A percentile compares a stretch with the other conserved stretches of the same genome.
These are phyloP conservation scores for Odontesthes bonariensis DNA, from an alignment of 2,113 vertebrate genomes.

Conservation along the genomic window DNA sequence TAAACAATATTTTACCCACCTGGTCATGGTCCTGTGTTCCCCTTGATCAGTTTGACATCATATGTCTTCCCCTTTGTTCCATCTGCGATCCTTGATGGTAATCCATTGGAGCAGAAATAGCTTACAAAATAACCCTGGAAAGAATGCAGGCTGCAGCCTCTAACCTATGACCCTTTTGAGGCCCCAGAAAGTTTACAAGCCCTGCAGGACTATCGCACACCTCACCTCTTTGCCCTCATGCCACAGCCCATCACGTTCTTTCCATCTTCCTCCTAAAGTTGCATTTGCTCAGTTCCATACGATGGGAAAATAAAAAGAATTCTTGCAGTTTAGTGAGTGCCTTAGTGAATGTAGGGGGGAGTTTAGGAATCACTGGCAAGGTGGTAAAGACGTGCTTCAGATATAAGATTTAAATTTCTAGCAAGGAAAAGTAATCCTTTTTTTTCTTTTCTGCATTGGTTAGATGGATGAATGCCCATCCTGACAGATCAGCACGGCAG, in stretches of 20 bases:
- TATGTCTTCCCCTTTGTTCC: conserved; percentile 32
- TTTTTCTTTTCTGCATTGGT: background rate
- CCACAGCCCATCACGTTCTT: conserved; percentile 50
- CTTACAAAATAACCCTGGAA: conserved; percentile 45
- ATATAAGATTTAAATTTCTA: conserved; percentile 44
- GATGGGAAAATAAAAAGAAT: background rate
- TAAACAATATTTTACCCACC: background rate
- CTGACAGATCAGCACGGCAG: conserved; percentile 22
- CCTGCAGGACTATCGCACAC: conserved; percentile 50
- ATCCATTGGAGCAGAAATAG: conserved; percentile 47
- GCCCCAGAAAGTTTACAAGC: conserved; percentile 35
- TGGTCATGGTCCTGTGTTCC: background rate
- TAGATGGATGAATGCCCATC: conserved; percentile 35
- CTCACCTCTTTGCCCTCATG: conserved; percentile 61
- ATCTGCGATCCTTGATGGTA: conserved; percentile 17
- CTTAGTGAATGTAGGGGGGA: conserved; percentile 19
- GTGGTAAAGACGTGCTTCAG: conserved; percentile 52
- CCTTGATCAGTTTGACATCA: conserved; percentile 23
- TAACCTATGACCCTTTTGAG: conserved; percentile 41
- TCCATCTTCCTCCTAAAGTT: conserved; percentile 48
- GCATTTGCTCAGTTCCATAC: conserved; percentile 21
- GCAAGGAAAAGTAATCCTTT: background rate
- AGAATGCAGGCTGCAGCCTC: conserved; percentile 7
- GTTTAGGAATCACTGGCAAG: conserved; percentile 38
- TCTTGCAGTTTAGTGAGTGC: conserved; percentile 4